Evolutionary conservation across 2,797 vertebrate genomes (phyloP), one percentile per base, ranked within the genome.

Genomic region (Balearica regulorum): DNA sequence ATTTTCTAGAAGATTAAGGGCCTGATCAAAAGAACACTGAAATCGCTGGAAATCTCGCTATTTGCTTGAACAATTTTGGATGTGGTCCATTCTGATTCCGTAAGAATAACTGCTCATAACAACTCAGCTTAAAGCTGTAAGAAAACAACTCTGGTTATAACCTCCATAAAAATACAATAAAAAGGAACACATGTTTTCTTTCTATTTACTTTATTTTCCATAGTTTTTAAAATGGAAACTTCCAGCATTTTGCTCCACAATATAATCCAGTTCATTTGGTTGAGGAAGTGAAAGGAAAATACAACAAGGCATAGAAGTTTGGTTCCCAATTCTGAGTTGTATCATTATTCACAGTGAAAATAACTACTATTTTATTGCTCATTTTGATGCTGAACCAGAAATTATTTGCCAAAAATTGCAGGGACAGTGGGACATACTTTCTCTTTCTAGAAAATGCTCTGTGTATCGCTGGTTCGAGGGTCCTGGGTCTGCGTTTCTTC

Each of bases 31-130:
- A 93, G 53, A 75, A 75, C 69, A 94, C 81, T 69, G 73, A 96
- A 86, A 81, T 91, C 3, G 4, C 43, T 91, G 62, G 46, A 93
- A 89, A 94, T 79, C 89, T 94, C 2, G 0, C 72, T 83, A 82
- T 86, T 97, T 87, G 46, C 72, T 79, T 69, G 54, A 96, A 93
- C 46, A 92, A 16, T 73, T 89, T 84, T 94, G 94, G 83, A 79
- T 87, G 39, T 39, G 46, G 71, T 94, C 91, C 84, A 84, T 33
- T 65, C n/a, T 10, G 48, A 72, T 72, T 93, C 57, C 13, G 1
- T 77, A 94, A 84, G 91, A 94, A 55, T 49, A 90, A 95, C 54
- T 66, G 65, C 72, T 90, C 41, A 14, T 70, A 94, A 87, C 64
- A 82, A 79, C 57, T 84, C 66, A 62, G 64, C 78, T 95, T 91